Percentiles rank a stretch among this genome's conserved stretches.
phyloP scores from a whole-genome alignment of 2,113 vertebrate species.

The Amphilophus citrinellus region DNA sequence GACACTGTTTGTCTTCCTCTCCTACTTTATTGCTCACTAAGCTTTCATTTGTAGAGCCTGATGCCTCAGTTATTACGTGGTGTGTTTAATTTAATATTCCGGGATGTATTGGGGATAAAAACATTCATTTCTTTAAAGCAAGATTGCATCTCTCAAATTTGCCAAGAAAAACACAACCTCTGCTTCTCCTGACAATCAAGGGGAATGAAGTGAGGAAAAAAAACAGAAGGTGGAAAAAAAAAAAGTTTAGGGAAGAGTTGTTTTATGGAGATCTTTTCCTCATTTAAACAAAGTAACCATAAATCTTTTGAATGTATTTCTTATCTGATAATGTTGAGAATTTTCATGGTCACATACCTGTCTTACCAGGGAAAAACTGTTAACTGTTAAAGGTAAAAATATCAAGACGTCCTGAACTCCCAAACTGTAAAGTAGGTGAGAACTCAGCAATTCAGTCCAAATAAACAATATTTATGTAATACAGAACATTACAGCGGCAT shows the following conservation, averaged over 20 bases:
- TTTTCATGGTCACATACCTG: not conserved
- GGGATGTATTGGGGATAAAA: conserved; percentile 1
- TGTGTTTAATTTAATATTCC: conserved; percentile 16
- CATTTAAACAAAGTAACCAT: not conserved
- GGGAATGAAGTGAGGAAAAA: not conserved
- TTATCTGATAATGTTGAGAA: not conserved
- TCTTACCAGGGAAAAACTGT: conserved; percentile 1
- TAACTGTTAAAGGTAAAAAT: not conserved
- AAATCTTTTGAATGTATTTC: not conserved
- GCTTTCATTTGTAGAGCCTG: not conserved
- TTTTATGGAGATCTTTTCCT: not conserved
- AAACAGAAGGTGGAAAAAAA: not conserved
- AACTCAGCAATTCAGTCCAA: not conserved
- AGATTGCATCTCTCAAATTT: conserved; percentile 25
- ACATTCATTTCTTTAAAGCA: not conserved
- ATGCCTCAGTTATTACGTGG: not conserved
- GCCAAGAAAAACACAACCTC: not conserved
- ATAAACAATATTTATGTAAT: not conserved
- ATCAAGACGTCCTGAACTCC: not conserved
- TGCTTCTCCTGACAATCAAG: not conserved
- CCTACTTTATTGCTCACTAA: not conserved
- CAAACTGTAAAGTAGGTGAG: not conserved
- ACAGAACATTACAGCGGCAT: not conserved
- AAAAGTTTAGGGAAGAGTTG: not conserved
- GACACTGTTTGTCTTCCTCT: not conserved